Conservation (phyloP, 35 echinoderm and acorn worm species). For the Lytechinus variegatus region DNA sequence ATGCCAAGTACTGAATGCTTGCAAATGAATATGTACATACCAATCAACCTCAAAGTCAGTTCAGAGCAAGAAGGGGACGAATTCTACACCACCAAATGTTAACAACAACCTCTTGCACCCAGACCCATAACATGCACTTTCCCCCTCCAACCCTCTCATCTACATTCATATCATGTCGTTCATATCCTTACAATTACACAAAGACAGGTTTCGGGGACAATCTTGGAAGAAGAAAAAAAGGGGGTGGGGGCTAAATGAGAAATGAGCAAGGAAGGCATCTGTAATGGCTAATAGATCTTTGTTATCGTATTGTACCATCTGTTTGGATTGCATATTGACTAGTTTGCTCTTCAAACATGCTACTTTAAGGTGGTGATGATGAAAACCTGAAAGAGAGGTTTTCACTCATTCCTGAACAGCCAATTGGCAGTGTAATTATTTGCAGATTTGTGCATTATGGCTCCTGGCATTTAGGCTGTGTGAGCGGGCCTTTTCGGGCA, state of each 20-base stretch:
- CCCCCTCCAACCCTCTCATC: too few relatives aligned
- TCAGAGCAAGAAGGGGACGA: too few relatives aligned
- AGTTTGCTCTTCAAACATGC: constrained; percentile 27
- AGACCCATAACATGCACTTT: too few relatives aligned
- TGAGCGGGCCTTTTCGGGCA: background rate
- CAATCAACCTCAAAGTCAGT: too few relatives aligned
- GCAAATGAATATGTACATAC: too few relatives aligned
- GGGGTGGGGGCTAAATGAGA: background rate
- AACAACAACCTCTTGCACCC: too few relatives aligned
- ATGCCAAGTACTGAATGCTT: background rate
- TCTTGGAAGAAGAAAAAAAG: background rate
- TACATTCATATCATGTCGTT: background rate
- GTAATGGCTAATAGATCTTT: background rate
- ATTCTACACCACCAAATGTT: too few relatives aligned
- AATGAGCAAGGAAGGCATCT: background rate
- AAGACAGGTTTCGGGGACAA: background rate
- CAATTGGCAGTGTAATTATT: constrained; percentile 19
- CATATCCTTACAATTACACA: background rate
- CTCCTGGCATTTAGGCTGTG: background rate
- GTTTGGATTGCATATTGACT: constrained; percentile 9
- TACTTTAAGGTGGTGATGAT: background rate
- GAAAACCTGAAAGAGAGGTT: background rate
- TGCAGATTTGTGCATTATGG: background rate
- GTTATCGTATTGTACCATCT: constrained; percentile 11
- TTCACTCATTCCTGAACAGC: background rate